Evolutionary conservation across 2,888 invertebrate species (phyloP).

Genomic region (Halictus ligatus): DNA sequence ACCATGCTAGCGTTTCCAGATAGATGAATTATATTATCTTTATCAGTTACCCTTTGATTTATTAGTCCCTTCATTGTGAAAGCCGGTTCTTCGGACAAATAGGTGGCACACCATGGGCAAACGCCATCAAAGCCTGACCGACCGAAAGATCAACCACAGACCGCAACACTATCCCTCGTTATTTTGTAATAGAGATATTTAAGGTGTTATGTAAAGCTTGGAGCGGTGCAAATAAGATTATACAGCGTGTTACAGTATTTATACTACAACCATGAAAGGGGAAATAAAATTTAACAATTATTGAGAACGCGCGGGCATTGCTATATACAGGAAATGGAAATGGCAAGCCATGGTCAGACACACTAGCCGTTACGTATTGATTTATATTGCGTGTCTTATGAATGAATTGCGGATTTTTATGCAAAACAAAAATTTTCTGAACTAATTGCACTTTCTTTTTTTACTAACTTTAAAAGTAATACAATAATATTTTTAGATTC

Average conservation of each 20-base stretch:
- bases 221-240: background rate
- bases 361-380: too few relatives aligned
- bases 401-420: background rate
- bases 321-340: too few relatives aligned
- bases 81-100: background rate
- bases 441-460: background rate
- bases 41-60: background rate
- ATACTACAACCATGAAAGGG: background rate
- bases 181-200: background rate
- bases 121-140: background rate
- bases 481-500: too few relatives aligned
- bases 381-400: too few relatives aligned
- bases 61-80: background rate
- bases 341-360: too few relatives aligned
- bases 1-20: background rate
- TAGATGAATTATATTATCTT: background rate
- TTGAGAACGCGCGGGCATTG: too few relatives aligned
- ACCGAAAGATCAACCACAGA: constrained; percentile 8
- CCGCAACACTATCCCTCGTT: constrained; percentile 5
- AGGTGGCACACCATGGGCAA: background rate
- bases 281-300: too few relatives aligned
- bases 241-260: background rate
- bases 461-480: background rate
- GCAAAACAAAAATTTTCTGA: background rate
- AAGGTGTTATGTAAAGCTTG: background rate